Percentiles rank a stretch among this genome's conserved stretches.
phyloP scores from a whole-genome alignment of 2,888 invertebrate genomes.

The Xanthia icteritia region DNA sequence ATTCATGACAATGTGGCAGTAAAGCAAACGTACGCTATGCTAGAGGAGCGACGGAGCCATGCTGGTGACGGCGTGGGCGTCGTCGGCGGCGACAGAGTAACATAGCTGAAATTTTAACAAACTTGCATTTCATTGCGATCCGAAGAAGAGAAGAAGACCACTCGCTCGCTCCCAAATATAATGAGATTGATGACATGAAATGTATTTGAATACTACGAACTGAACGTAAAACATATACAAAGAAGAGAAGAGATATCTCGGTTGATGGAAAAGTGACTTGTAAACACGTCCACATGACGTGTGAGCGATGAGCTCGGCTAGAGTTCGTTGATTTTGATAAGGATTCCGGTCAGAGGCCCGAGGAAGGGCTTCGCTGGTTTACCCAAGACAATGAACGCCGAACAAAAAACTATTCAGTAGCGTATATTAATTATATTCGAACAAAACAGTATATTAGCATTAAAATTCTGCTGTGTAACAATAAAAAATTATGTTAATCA shows the following conservation, averaged over 20 bases:
- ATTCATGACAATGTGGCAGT: slow-evolving; percentile 73
- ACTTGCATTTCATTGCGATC: slow-evolving; percentile 69
- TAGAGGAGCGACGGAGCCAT: slow-evolving; percentile 78
- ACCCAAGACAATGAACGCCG: slow-evolving; percentile 38
- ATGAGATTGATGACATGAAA: slow-evolving; percentile 48
- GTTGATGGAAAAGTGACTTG: slow-evolving; percentile 71
- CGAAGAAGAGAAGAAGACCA: slow-evolving; percentile 56
- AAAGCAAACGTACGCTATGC: slow-evolving; percentile 76
- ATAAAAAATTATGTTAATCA: slow-evolving; percentile 64
- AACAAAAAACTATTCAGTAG: slow-evolving; percentile 38
- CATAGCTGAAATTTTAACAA: slow-evolving; percentile 79
- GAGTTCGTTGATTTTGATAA: slow-evolving; percentile 71
- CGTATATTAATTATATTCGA: slow-evolving; percentile 34
- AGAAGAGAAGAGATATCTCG: slow-evolving; percentile 66
- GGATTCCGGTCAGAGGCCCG: slow-evolving; percentile 67
- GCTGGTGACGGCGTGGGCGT: slow-evolving; percentile 74
- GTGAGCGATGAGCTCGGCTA: slow-evolving; percentile 73
- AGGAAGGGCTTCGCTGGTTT: slow-evolving; percentile 53
- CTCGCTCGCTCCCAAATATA: slow-evolving; percentile 65
- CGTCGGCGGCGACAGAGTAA: slow-evolving; percentile 75
- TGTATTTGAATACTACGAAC: slow-evolving; percentile 53
- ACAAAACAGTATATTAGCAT: slow-evolving; percentile 42
- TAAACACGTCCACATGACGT: slow-evolving; percentile 70
- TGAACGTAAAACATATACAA: slow-evolving; percentile 55
- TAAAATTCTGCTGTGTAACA: slow-evolving; percentile 54